phyloP scores from a whole-genome alignment of 1,140 invertebrate genomes.

The Camponotus floridanus region DNA sequence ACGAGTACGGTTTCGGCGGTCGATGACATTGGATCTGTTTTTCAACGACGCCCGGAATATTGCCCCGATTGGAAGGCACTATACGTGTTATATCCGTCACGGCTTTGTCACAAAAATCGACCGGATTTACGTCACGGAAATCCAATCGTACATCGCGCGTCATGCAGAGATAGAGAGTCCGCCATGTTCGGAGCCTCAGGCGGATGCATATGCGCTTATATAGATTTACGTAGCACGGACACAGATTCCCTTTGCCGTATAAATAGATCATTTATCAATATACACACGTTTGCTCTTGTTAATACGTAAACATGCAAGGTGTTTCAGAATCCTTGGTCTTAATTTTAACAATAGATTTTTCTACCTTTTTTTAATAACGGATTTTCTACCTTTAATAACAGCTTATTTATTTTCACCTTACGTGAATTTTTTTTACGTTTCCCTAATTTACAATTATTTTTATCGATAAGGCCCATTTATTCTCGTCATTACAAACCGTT shows the following conservation, averaged over 20 bases:
- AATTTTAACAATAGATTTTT: conserved; percentile 33
- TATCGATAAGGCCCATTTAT: neutral
- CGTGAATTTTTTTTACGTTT: neutral
- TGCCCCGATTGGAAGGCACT: neutral
- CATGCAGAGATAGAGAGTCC: neutral
- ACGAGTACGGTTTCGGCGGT: conserved; percentile 58
- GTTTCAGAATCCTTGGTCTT: conserved; percentile 19
- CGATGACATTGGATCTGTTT: conserved; percentile 46
- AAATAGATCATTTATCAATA: conserved; percentile 32
- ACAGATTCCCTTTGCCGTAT: neutral
- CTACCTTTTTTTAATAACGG: neutral
- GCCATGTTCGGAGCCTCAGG: neutral
- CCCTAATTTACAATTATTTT: neutral
- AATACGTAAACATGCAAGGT: conserved; percentile 6
- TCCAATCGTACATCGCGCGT: neutral
- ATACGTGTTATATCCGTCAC: neutral
- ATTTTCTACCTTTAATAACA: conserved; percentile 4
- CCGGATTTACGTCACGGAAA: conserved; percentile 21
- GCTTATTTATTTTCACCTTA: neutral
- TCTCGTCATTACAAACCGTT: neutral
- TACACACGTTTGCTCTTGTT: conserved; percentile 3
- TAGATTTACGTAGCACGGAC: neutral
- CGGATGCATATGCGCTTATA: neutral
- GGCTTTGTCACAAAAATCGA: neutral
- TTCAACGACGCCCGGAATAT: neutral